Evolutionary conservation across 2,888 invertebrate species (phyloP), one percentile per base, ranked within the genome.

Genomic region (Xylota segnis): DNA sequence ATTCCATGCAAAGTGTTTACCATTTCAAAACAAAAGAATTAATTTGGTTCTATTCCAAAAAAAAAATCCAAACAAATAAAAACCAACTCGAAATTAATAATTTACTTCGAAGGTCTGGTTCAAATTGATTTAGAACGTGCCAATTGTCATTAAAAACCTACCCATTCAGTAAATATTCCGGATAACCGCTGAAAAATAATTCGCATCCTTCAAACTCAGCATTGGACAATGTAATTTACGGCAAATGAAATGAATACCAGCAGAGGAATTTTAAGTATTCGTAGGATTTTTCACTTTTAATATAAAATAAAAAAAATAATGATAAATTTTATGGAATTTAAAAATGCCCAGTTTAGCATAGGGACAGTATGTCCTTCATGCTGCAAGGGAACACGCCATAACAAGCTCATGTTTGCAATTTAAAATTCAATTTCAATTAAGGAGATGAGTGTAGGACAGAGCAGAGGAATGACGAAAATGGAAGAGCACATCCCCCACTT

Each of bases 391-490:
- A 16, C 29, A 32, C 4, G 52, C 40, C 29, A 16, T n/a, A 68
- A 47, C 29, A 37, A 29, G 16, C 18, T 54, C 43, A 58, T 71
- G 27, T 65, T 70, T 23, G 29, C 52, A 75, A 81, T 74, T 81
- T 81, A 63, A 81, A 81, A 68, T 81, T 81, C 74, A 70, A 82
- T 82, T 82, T 82, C 63, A 76, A 71, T 76, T 82, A 76, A 43
- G 65, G 52, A 40, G 65, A 65, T 45, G 45, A 40, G 32, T 61
- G 59, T 27, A 34, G 9, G 9, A 14, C 23, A n/a, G 10, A 56
- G 16, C 14, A 23, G 29, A 43, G 43, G 29, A 61, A n/a, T 40
- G 63, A 32, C 43, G 34, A 27, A 40, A 59, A 34, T 58, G 16
- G 16, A 61, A 77, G 32, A 27, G 75, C 29, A 76, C 76, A 58